phyloP scores from a whole-genome alignment of 2,888 invertebrate genomes.

The Dendrolimus pini region DNA sequence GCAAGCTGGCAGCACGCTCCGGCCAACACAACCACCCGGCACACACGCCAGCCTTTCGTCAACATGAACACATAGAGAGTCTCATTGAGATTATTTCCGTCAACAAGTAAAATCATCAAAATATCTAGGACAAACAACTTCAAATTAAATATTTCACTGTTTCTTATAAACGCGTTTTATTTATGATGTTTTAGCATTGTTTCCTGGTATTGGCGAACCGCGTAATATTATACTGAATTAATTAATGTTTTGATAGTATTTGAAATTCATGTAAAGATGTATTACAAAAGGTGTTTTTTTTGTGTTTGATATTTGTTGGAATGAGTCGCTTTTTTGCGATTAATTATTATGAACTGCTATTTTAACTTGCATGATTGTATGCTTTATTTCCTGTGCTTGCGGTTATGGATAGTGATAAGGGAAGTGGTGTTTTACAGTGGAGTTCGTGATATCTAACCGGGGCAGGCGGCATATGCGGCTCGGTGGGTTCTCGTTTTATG shows the following conservation, averaged over 20 bases:
- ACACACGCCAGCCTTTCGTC: slow-evolving; percentile 28
- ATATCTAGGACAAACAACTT: not conserved
- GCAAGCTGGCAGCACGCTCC: slow-evolving; percentile 38
- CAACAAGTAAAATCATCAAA: not conserved
- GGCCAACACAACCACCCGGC: slow-evolving; percentile 45
- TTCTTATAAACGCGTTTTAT: not conserved
- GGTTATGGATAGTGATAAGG: slow-evolving; percentile 34
- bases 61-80: slow-evolving; percentile 54
- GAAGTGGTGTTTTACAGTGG: slow-evolving; percentile 63
- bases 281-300: not conserved
- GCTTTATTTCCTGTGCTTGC: slow-evolving; percentile 7
- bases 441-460: slow-evolving; percentile 74
- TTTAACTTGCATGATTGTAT: slow-evolving; percentile 5
- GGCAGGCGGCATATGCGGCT: slow-evolving; percentile 71
- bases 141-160: not conserved
- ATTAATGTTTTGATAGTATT: not conserved
- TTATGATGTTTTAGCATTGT: not conserved
- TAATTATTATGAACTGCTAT: slow-evolving; percentile 1
- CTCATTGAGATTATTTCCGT: slow-evolving; percentile 54
- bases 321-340: slow-evolving; percentile 1
- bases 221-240: not conserved
- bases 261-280: not conserved
- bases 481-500: slow-evolving; percentile 70
- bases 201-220: not conserved
- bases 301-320: not conserved